phyloP scores from a whole-genome alignment of 2,797 vertebrate genomes.

The Phylloscopus collybita region DNA sequence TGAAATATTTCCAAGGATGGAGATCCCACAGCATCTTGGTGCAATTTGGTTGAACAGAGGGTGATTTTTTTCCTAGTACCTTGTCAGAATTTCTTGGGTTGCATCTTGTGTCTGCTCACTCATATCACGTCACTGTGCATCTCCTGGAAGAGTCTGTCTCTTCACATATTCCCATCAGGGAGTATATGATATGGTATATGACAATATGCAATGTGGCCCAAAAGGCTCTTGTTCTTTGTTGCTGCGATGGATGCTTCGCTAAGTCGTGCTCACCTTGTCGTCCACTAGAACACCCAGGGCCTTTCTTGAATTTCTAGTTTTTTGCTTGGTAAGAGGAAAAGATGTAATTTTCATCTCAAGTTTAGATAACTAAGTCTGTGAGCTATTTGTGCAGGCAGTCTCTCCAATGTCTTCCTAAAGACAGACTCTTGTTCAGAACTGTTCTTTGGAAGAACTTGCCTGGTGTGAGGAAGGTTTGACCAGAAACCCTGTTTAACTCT shows the following conservation, averaged over 20 bases:
- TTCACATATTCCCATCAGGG: not conserved
- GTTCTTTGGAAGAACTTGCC: not conserved
- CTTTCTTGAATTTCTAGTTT: not conserved
- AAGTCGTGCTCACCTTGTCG: not conserved
- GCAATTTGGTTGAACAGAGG: not conserved
- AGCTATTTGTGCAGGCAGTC: not conserved
- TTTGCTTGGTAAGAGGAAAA: not conserved
- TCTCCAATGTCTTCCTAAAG: not conserved
- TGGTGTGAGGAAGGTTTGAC: not conserved
- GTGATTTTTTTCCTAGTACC: not conserved
- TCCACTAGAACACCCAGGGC: not conserved
- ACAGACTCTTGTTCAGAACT: not conserved
- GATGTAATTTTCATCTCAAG: not conserved
- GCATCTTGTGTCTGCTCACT: not conserved
- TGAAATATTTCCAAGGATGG: not conserved
- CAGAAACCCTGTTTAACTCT: not conserved
- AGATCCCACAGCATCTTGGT: not conserved
- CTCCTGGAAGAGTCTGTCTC: not conserved
- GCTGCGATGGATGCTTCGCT: not conserved
- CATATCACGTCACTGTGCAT: not conserved
- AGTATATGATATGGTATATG: not conserved
- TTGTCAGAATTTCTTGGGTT: not conserved
- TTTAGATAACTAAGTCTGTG: not conserved
- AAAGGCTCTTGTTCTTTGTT: fast-evolving
- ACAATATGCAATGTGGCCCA: not conserved